phyloP scores from a whole-genome alignment of 2,113 vertebrate genomes.

The Bettongia penicillata region DNA sequence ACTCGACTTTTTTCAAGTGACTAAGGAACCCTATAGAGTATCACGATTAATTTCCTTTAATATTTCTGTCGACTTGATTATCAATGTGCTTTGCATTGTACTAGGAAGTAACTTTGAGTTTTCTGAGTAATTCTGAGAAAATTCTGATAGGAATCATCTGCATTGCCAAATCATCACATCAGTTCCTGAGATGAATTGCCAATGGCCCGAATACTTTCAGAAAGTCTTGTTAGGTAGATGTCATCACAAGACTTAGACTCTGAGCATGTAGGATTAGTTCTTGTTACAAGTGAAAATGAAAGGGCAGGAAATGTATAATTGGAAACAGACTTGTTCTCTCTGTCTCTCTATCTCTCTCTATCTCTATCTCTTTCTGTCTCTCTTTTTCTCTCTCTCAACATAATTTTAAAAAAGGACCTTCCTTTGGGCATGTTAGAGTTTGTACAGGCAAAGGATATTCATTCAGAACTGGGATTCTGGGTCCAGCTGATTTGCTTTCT shows the following conservation, averaged over 20 bases:
- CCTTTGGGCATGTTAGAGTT: background rate
- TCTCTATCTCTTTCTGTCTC: background rate
- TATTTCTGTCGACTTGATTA: slow-evolving; percentile 18
- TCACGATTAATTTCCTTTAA: slow-evolving; percentile 42
- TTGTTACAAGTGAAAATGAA: background rate
- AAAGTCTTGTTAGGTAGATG: background rate
- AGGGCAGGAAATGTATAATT: background rate
- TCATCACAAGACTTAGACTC: background rate
- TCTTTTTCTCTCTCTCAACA: background rate
- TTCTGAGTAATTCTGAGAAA: background rate
- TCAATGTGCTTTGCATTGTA: slow-evolving; percentile 5
- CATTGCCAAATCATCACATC: slow-evolving; percentile 36
- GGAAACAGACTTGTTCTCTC: background rate
- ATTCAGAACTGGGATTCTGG: background rate
- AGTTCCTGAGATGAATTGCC: background rate
- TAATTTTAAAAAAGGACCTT: background rate
- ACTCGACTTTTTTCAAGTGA: background rate
- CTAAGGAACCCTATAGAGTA: background rate
- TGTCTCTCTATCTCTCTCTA: too few relatives aligned
- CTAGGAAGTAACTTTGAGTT: background rate
- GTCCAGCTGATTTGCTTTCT: background rate
- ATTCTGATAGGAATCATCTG: slow-evolving; percentile 4
- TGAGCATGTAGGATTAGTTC: background rate
- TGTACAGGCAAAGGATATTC: background rate
- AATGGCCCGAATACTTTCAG: slow-evolving; percentile 1